Base-by-base conservation (phyloP, 2,797 vertebrate species). In the Amphiprion clarkii region DNA sequence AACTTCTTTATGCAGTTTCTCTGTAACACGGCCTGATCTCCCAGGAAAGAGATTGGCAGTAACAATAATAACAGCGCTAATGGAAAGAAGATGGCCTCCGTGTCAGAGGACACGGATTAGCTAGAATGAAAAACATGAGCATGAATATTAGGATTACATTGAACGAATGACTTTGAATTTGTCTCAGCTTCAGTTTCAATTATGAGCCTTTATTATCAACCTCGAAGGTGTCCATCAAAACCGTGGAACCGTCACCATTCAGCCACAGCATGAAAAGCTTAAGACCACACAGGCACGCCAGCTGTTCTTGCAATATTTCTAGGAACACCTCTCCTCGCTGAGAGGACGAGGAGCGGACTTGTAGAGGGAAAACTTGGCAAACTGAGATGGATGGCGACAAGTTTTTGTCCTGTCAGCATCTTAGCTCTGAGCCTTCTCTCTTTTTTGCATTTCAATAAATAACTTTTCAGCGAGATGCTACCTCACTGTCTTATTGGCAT, bases 321-420 rank as follows among this genome's bases (percentile, higher is more conserved):
- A 62, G 66, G 63, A 82, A 80, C 76, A 80, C 74, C 68, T 83
- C 70, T 82, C 36, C 68, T 84, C 76, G 69, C 76, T 42, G 48
- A 79, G 71, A 83, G 75, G 83, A 89, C 78, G 74, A 76, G 61
- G 78, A 78, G 62, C 83, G 82, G 84, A 80, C 83, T 78, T 85
- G 69, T 85, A 75, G 66, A 79, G 72, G 64, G 60, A 88, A 88
- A 91, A 89, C 88, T 84, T 92, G 89, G 87, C 89, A 91, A 94
- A 94, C 90, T 79, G 78, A 93, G 89, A 94, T 79, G 67, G 84
- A 94, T 91, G 84, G 84, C 42, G 73, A 89, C 80, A 84, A 62
- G 44, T 89, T 94, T 94, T 90, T 87, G 88, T 92, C 88, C 78
- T 76, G 87, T 94, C 94, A 94, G 93, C 94, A 93, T 91, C 81